Percentiles rank a stretch among this genome's conserved stretches.
Conservation (phyloP, 2,888 invertebrate species). For the Synergus umbraculus region DNA sequence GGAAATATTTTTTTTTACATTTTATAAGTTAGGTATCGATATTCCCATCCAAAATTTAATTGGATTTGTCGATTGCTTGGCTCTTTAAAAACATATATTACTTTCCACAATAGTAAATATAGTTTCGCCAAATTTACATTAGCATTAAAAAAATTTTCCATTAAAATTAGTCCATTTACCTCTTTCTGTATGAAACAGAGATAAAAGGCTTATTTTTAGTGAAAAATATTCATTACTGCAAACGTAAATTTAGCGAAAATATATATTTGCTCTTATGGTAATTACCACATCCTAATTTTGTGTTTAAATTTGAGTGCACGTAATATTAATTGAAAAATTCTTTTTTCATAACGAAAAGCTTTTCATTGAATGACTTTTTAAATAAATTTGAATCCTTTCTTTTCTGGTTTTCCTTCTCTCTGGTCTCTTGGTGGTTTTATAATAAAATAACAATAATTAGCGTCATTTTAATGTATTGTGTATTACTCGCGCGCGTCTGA, state of each 20-base stretch:
- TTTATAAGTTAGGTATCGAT: not conserved
- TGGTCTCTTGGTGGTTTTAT: not conserved
- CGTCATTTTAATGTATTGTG: slow-evolving; percentile 4
- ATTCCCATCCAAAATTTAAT: not conserved
- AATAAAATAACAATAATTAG: slow-evolving; percentile 38
- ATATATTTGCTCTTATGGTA: too few species aligned
- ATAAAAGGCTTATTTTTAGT: too few species aligned
- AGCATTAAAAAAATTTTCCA: too few species aligned
- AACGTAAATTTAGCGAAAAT: too few species aligned
- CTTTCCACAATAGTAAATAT: too few species aligned
- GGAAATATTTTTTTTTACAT: slow-evolving; percentile 63
- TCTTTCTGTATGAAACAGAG: too few species aligned
- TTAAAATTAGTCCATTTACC: too few species aligned
- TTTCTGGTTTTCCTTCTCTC: not conserved
- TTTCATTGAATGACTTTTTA: not conserved
- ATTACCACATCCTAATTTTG: not conserved
- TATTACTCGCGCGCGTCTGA: slow-evolving; percentile 30
- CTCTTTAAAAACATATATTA: not conserved
- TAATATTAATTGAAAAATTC: not conserved
- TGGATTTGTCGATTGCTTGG: slow-evolving; percentile 5
- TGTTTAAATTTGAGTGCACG: not conserved
- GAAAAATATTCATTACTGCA: too few species aligned
- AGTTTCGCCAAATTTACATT: too few species aligned
- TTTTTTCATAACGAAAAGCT: not conserved
- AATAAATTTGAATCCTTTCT: not conserved